Evolutionary conservation across 1,140 invertebrate species (phyloP).

Genomic region (Trachymyrmex septentrionalis): DNA sequence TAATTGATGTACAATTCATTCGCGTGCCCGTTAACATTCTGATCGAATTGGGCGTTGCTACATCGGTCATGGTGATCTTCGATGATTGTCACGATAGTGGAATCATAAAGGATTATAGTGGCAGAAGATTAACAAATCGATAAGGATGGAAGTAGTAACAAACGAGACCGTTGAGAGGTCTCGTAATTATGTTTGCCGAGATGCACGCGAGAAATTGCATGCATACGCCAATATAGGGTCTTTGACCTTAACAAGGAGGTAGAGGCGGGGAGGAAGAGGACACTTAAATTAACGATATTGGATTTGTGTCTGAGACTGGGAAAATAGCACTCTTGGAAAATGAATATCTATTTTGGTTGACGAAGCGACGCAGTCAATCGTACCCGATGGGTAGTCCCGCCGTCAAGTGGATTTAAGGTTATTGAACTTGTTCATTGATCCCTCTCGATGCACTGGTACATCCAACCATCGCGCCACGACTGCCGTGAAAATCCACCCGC

Average conservation of each 20-base stretch:
- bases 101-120: not conserved
- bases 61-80: not conserved
- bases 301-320: conserved; percentile 73
- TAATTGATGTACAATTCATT: not conserved
- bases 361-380: conserved; percentile 71
- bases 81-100: not conserved
- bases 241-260: conserved; percentile 62
- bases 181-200: conserved; percentile 31
- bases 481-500: not conserved
- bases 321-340: conserved; percentile 77
- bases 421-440: conserved; percentile 86
- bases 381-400: conserved; percentile 66
- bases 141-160: not conserved
- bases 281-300: conserved; percentile 74
- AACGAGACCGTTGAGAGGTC: conserved; percentile 23
- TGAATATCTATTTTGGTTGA: conserved; percentile 78
- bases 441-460: conserved; percentile 66
- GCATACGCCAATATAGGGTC: conserved; percentile 36
- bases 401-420: conserved; percentile 85
- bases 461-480: conserved; percentile 41
- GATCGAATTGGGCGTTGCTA: not conserved
- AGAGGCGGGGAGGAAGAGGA: not conserved
- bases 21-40: too few species aligned
- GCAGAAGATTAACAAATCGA: not conserved
- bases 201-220: conserved; percentile 20